Base-by-base conservation (phyloP, 2,797 vertebrate species). In the Cottoperca gobio region DNA sequence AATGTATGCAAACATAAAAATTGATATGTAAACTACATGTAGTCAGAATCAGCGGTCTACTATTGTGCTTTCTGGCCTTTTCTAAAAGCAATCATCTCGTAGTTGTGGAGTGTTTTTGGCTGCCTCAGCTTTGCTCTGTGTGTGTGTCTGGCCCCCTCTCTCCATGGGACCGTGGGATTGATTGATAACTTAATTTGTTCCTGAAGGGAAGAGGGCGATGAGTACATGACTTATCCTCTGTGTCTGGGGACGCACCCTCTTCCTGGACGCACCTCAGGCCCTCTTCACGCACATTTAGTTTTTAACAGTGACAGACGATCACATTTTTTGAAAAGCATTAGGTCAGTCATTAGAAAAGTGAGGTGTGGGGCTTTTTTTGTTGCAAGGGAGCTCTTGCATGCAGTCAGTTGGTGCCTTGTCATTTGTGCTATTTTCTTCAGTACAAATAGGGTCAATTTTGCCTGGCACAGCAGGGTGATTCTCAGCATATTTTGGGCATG, bases 151-250 rank as follows among this genome's bases (percentile, higher is more conserved):
- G 86, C 77, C 75, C 81, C 85, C 69, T 83, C 70, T 87, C 90
- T 84, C 88, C 9, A 14, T 82, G 82, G 79, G 85, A 84, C 50
- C 1, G 28, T 52, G 42, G 24, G 78, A 61, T 88, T 95, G 94
- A 95, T 93, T 93, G 93, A 95, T 95, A 92, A 91, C 89, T 90
- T 91, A 69, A 88, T 91, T 93, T 92, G 85, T 88, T 88, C 78
- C 88, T 90, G 77, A 82, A 81, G 79, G 83, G 77, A 83, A 86
- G 81, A 73, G 71, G 76, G 68, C 81, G 78, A 80, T 76, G 79
- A 81, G 79, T 65, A 72, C 59, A 86, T 81, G 86, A 79, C 82
- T 76, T 88, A 54, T 83, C 77, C 80, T 79, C 53, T 74, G 45
- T 83, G 35, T 73, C 52, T 75, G 23, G 33, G 17, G 40, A 82